Percentiles rank a stretch among this genome's conserved stretches.
phyloP scores from a whole-genome alignment of 2,888 invertebrate species.

The Melanostoma scalare region DNA sequence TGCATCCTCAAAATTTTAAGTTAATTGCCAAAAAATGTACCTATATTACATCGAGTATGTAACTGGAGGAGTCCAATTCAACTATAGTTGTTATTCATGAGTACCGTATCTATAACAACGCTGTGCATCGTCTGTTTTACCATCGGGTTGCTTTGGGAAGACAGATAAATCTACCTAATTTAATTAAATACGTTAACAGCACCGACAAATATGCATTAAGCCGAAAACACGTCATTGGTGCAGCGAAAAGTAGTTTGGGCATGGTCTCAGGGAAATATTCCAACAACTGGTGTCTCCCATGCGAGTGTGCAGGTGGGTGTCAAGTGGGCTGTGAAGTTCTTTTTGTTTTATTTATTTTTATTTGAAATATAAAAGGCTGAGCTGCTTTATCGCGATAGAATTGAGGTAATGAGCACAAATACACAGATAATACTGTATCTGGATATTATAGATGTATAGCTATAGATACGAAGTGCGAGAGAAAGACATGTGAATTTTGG shows the following conservation, averaged over 20 bases:
- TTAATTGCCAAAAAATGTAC: too few species aligned
- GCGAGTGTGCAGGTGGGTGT: neutral
- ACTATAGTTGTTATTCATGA: too few species aligned
- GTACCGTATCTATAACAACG: too few species aligned
- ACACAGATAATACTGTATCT: neutral
- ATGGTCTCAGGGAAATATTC: neutral
- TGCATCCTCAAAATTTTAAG: too few species aligned
- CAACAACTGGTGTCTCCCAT: slow-evolving; percentile 12
- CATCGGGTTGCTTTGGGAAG: neutral
- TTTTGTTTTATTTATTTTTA: neutral
- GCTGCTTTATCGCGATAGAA: slow-evolving; percentile 36
- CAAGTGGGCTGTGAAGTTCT: neutral
- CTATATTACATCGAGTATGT: too few species aligned
- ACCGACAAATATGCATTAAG: slow-evolving; percentile 46
- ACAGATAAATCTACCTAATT: slow-evolving; percentile 58
- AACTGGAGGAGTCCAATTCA: too few species aligned
- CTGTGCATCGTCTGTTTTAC: too few species aligned
- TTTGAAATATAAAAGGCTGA: slow-evolving; percentile 1
- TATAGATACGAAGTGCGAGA: neutral
- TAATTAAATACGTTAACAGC: slow-evolving; percentile 55
- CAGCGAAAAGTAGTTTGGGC: neutral
- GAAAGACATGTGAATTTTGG: neutral
- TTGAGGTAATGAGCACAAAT: slow-evolving; percentile 54
- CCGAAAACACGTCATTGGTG: slow-evolving; percentile 28
- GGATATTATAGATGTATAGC: neutral